Evolutionary conservation across 2,113 vertebrate species (phyloP), one percentile per base, ranked within the genome.

Genomic region (Lucifuga dentata): DNA sequence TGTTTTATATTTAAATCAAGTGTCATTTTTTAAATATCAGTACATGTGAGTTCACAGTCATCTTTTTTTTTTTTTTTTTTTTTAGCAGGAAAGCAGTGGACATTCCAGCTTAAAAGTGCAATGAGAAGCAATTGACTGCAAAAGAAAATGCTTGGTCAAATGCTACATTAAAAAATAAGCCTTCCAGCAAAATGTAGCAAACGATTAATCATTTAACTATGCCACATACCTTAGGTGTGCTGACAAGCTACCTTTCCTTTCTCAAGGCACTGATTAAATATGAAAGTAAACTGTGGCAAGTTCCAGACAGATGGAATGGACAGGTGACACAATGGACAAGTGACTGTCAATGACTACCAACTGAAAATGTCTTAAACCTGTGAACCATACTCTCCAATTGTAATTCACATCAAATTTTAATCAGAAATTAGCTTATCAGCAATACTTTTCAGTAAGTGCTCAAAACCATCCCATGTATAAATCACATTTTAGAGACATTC

Each of bases 121-220:
- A 82, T 1, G 26, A 86, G 40, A 44, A 76, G 24, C 58, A 72
- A 68, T 20, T 49, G 51, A 57, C 80, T 83, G 40, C 2, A 68
- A 43, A 39, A 32, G 17, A 53, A 73, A 68, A 2, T 3, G 10
- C 21, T 32, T 2, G 0, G 35, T 77, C 17, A 77, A 32, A 61
- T 44, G 12, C 1, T 3, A 11, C 2, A 53, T 1, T 15, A 2
- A 62, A 48, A 32, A 2, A 59, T 3, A 21, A 12, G 0, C 1
- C 2, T 5, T 3, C 1, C 19, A 53, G 6, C 11, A 1, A 13
- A 26, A 7, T 35, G 11, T 1, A 43, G 19, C 16, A 68, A 2
- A 5, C 1, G 20, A 24, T 26, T 0, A 21, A 5, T 29, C 0
- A 35, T 19, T 44, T 13, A 46, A 15, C 1, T 2, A 7, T 13